Evolutionary conservation across 2,888 invertebrate species (phyloP).

Genomic region (Cetonia aurata): DNA sequence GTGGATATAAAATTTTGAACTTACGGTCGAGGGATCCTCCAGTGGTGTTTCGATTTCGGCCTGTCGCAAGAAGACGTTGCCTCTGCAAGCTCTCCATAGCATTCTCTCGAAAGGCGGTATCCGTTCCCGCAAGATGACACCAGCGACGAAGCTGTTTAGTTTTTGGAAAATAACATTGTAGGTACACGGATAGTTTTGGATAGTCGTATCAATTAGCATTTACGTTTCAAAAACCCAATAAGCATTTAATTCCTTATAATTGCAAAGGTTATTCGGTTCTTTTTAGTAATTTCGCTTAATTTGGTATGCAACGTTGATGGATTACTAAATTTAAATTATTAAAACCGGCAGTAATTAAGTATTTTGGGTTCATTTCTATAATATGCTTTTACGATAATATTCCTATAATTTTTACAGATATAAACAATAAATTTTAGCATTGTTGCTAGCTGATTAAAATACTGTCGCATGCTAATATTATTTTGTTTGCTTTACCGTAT

Average conservation of each 20-base stretch:
- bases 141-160: constrained; percentile 79
- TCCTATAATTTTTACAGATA: too few species aligned
- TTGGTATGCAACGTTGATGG: constrained; percentile 31
- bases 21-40: constrained; percentile 87
- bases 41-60: constrained; percentile 86
- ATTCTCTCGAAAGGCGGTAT: constrained; percentile 92
- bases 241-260: constrained; percentile 11
- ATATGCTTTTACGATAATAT: too few species aligned
- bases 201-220: neutral
- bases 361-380: too few species aligned
- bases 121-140: constrained; percentile 90
- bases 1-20: constrained; percentile 54
- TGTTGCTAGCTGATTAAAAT: too few species aligned
- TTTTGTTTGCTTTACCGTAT: too few species aligned
- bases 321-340: too few species aligned
- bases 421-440: too few species aligned
- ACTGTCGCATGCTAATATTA: too few species aligned
- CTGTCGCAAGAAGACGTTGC: constrained; percentile 90
- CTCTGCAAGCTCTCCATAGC: constrained; percentile 93
- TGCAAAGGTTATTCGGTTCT: constrained; percentile 22
- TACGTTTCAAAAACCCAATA: constrained; percentile 13
- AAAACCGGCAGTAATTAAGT: too few species aligned
- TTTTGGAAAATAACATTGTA: constrained; percentile 20
- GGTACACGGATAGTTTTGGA: constrained; percentile 2
- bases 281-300: constrained; percentile 36